Evolutionary conservation across 2,113 vertebrate species (phyloP).

Genomic region (Atrichornis clamosus): DNA sequence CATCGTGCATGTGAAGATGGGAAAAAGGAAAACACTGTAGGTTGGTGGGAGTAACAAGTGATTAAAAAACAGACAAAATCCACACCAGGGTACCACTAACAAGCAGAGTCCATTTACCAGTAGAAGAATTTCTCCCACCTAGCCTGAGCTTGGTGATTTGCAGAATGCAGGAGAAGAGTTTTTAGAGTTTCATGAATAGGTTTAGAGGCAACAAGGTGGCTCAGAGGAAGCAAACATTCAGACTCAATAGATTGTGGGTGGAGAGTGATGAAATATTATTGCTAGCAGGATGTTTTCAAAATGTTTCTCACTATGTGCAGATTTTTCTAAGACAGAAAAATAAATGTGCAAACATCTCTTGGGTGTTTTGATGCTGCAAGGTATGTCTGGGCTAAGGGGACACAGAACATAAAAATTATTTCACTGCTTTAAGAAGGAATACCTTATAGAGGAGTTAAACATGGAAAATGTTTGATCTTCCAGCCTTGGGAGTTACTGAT

Average conservation of each 20-base stretch:
- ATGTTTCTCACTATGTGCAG: neutral
- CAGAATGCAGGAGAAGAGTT: neutral
- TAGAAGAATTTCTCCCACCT: neutral
- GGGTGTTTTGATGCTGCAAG: neutral
- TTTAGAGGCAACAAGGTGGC: neutral
- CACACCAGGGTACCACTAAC: neutral
- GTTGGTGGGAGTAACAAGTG: neutral
- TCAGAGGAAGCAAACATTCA: slow-evolving; percentile 19
- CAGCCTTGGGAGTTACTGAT: neutral
- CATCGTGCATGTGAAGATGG: neutral
- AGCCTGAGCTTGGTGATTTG: neutral
- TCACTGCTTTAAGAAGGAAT: neutral
- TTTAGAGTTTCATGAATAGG: neutral
- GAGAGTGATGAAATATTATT: neutral
- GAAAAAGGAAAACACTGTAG: neutral
- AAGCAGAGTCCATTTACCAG: neutral
- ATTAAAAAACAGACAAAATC: neutral
- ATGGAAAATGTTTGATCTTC: neutral
- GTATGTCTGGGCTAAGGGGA: neutral
- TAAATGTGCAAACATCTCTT: neutral
- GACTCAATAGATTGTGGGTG: neutral
- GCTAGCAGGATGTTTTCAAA: neutral
- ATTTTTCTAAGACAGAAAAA: neutral
- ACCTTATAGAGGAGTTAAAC: neutral
- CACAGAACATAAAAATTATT: neutral